These are phyloP conservation scores for Chaitophorus viminalis DNA, from an alignment of 2,888 invertebrate species.

Conservation along the genomic window DNA sequence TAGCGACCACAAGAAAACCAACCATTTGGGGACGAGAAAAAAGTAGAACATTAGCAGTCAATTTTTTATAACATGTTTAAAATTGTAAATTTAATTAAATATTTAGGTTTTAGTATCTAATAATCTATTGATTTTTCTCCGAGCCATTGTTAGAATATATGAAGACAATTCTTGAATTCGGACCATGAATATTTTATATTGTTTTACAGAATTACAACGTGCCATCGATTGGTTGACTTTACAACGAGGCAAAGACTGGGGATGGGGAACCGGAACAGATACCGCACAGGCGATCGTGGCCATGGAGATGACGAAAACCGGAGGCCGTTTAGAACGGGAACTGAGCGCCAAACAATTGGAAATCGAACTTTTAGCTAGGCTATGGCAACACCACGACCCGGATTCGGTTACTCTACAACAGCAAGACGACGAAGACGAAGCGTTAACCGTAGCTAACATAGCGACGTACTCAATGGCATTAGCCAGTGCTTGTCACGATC, in stretches of 20 bases:
- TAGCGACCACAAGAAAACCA: too few relatives aligned
- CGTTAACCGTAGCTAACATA: slow-evolving; percentile 74
- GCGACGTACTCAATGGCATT: slow-evolving; percentile 83
- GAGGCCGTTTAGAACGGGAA: slow-evolving; percentile 76
- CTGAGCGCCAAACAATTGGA: slow-evolving; percentile 88
- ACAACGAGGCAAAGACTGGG: slow-evolving; percentile 80
- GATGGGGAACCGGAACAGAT: slow-evolving; percentile 80
- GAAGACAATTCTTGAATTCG: not conserved
- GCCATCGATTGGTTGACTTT: slow-evolving; percentile 80
- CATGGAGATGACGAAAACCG: slow-evolving; percentile 74
- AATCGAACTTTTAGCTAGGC: slow-evolving; percentile 82
- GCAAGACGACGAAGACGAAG: slow-evolving; percentile 62
- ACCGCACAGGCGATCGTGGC: slow-evolving; percentile 85
- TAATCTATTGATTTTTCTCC: too few relatives aligned
- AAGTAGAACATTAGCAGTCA: too few relatives aligned
- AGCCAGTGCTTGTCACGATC: slow-evolving; percentile 84
- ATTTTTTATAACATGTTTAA: too few relatives aligned
- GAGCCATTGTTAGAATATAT: too few relatives aligned
- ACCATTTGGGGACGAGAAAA: too few relatives aligned
- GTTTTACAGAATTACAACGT: slow-evolving; percentile 69
- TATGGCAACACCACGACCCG: slow-evolving; percentile 75
- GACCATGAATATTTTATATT: not conserved
- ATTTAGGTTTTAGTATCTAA: too few relatives aligned
- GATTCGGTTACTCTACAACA: slow-evolving; percentile 61
- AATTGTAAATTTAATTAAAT: too few relatives aligned